Evolutionary conservation across 2,888 invertebrate species (phyloP), one percentile per base, ranked within the genome.

Genomic region (Drosophila koepferae): DNA sequence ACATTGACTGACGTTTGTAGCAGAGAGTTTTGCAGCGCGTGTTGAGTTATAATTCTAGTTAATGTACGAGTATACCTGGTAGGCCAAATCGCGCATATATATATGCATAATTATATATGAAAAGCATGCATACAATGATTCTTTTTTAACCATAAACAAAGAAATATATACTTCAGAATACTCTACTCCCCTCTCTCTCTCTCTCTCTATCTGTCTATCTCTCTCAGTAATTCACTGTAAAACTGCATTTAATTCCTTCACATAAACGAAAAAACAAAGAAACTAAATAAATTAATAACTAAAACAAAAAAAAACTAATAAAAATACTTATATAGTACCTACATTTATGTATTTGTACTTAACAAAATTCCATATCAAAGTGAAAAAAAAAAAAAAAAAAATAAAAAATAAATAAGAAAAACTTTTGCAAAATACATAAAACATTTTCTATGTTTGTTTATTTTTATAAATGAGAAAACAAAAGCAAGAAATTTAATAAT

Each of bases 361-460:
- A 72, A 67, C 68, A 58, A 74, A 72, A 74, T 81, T 84, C 81
- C 87, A 84, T 84, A 86, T 83, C 79, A 84, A 72, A 73, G 16
- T 44, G 5, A 55, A 28, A 54, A 28, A 40, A 67, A 67, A 48
- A n/a, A 63, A 58, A 23, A 56, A 36, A 63, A 58, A 61, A 63
- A 63, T 55, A 36, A 63, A 58, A 61, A 63, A 63, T 55, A 18
- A 51, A 31, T 58, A 63, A 58, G 36, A 56, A 38, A 63, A 61
- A 61, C 62, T 65, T 68, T 66, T 70, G 74, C 68, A 72, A 68
- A 70, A 43, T 46, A 63, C 65, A 71, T 64, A 69, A 84, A 67
- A 85, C 67, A 79, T 85, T 85, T 84, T 77, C 82, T 77, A 87
- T 77, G 82, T 85, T 87, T 85, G 70, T 80, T 87, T 87, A 85